Evolutionary conservation across 2,113 vertebrate genomes (phyloP).

Genomic region (Boulengeromyrus knoepffleri): DNA sequence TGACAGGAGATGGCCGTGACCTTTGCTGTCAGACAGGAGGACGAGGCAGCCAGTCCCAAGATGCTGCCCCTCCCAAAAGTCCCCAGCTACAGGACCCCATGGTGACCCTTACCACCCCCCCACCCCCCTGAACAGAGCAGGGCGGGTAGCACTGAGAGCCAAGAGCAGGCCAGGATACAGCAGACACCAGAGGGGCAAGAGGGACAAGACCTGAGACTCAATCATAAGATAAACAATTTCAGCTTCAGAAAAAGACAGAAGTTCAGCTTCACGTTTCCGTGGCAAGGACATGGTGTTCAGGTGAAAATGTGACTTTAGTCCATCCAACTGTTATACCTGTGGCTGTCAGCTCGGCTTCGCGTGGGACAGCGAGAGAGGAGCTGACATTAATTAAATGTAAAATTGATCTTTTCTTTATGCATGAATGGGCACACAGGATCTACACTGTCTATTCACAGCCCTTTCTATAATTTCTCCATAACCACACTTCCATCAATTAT

Average conservation of each 20-base stretch:
- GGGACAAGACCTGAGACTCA: not conserved
- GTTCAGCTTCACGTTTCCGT: not conserved
- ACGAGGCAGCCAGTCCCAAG: conserved; percentile 41
- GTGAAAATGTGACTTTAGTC: not conserved
- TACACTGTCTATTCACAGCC: not conserved
- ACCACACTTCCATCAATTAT: not conserved
- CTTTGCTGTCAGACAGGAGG: conserved; percentile 62
- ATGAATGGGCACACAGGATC: not conserved
- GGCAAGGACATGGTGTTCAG: not conserved
- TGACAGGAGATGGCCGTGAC: conserved; percentile 57
- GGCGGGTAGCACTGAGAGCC: not conserved
- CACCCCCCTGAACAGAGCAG: conserved; percentile 1
- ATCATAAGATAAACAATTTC: not conserved
- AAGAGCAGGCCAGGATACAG: not conserved
- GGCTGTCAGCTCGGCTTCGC: not conserved
- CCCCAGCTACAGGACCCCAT: conserved; percentile 44
- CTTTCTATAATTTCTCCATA: not conserved
- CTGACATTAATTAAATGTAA: not conserved
- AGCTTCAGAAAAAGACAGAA: not conserved
- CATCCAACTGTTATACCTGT: not conserved
- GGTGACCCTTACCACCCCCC: conserved; percentile 12
- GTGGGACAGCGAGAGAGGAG: not conserved
- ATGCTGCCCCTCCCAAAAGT: conserved; percentile 48
- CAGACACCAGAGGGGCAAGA: not conserved
- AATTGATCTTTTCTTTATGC: not conserved